phyloP scores from a whole-genome alignment of 2,888 invertebrate species.

The Rambutsinella grinnellia region DNA sequence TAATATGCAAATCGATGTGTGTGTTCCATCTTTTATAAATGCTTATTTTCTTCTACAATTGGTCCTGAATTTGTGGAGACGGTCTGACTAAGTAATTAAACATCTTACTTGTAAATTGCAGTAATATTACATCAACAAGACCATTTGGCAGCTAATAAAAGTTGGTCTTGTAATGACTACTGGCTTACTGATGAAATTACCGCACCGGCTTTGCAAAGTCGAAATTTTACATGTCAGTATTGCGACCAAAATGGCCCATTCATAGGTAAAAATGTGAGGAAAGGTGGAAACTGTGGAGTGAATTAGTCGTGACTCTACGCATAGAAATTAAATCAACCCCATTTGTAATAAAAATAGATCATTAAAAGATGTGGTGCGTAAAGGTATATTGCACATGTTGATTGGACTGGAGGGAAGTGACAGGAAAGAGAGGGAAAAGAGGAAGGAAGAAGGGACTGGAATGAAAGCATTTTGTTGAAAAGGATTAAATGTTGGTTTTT shows the following conservation, averaged over 20 bases:
- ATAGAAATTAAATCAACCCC: not conserved
- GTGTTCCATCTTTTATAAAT: conserved; percentile 25
- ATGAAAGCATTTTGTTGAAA: not conserved
- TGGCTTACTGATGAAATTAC: too few relatives aligned
- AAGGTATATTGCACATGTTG: conserved; percentile 29
- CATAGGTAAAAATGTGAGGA: too few relatives aligned
- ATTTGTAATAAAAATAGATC: conserved; percentile 22
- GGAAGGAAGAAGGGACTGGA: not conserved
- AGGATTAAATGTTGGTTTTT: conserved; percentile 2
- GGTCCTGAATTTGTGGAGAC: not conserved
- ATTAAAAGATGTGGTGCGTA: conserved; percentile 34
- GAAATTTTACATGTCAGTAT: not conserved
- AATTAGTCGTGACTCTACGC: not conserved
- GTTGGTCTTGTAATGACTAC: too few relatives aligned
- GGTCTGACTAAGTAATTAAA: not conserved
- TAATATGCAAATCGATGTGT: conserved; percentile 31
- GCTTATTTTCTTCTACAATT: too few relatives aligned
- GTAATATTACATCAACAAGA: conserved; percentile 2
- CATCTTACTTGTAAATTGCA: not conserved
- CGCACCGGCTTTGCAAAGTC: too few relatives aligned
- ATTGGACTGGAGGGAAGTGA: too few relatives aligned
- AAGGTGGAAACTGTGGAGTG: too few relatives aligned
- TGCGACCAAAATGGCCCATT: not conserved
- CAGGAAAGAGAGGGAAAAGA: not conserved
- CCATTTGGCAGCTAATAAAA: conserved; percentile 47